Evolutionary conservation across 2,797 vertebrate species (phyloP), one percentile per base, ranked within the genome.

Genomic region (Alouatta caraya): DNA sequence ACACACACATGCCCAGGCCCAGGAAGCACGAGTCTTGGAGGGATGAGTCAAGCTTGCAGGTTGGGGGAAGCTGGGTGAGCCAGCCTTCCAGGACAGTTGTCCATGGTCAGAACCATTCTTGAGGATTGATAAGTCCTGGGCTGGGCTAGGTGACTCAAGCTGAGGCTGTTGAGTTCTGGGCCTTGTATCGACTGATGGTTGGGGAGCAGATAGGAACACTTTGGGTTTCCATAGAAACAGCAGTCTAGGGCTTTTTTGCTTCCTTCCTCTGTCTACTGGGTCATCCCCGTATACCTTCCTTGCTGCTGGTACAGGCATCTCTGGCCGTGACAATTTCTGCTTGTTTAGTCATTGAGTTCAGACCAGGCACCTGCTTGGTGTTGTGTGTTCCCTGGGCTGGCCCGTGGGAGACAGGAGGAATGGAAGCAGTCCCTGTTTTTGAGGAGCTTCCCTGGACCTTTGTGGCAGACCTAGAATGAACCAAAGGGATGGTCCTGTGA

Each of bases 181-280:
- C 64, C 80, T 89, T 48, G 22, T 61, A 22, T 78, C 7, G 2
- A 92, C n/a, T 37, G 33, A 87, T 92, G 72, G 75, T 93, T 19
- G 4, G 30, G 94, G 52, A 96, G 14, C 91, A 96, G 93, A 79
- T 67, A 48, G 89, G 89, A 94, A 93, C 70, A 95, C 21, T 1
- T 39, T 48, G 26, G 67, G 90, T 97, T 97, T 96, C 97, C 96
- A 87, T 95, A 94, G 97, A 88, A 96, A 97, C 46, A 0, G 42
- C 90, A 87, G 75, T 90, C 84, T 96, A 92, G 93, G 50, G 85
- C 50, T 55, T 33, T 76, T 90, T 88, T 81, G 70, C 79, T 85
- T 95, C 73, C 52, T 92, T 97, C 81, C 22, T 64, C 52, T 7
- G 6, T 81, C 75, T 89, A 0, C 55, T 79, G 57, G 93, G 78